Conservation (phyloP, 2,797 vertebrate species). For the Gastrophryne carolinensis region DNA sequence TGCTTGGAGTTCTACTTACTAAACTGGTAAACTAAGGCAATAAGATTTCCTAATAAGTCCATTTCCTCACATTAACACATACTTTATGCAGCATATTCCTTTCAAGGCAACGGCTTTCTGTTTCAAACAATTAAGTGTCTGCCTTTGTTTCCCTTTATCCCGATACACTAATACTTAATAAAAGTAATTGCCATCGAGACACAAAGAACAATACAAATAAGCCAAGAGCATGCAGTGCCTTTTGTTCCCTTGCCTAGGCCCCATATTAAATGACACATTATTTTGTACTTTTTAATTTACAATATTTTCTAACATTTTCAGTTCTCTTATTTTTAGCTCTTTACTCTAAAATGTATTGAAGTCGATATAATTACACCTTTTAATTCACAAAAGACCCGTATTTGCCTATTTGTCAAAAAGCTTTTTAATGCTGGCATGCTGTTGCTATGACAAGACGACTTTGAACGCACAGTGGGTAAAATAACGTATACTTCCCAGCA, state of each 20-base stretch:
- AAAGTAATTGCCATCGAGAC: constrained; percentile 12
- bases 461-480: constrained; percentile 72
- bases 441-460: constrained; percentile 74
- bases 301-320: constrained; percentile 65
- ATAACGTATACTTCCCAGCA: constrained; percentile 70
- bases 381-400: constrained; percentile 69
- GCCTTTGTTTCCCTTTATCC: background rate
- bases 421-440: constrained; percentile 69
- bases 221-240: constrained; percentile 59
- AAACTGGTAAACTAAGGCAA: too few relatives aligned
- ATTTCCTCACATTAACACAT: too few relatives aligned
- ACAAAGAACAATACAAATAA: constrained; percentile 38
- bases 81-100: too few relatives aligned
- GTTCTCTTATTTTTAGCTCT: constrained; percentile 67
- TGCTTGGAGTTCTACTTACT: too few relatives aligned
- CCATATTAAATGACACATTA: constrained; percentile 45
- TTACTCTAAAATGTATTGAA: constrained; percentile 65
- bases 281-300: constrained; percentile 53
- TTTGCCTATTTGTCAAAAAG: constrained; percentile 73
- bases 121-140: constrained; percentile 19
- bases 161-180: background rate
- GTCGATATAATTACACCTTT: constrained; percentile 71
- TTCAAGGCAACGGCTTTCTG: too few relatives aligned
- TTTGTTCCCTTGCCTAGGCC: constrained; percentile 22
- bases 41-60: too few relatives aligned